Conservation (phyloP, 2,888 invertebrate genomes). For the Antheraea assamensis region DNA sequence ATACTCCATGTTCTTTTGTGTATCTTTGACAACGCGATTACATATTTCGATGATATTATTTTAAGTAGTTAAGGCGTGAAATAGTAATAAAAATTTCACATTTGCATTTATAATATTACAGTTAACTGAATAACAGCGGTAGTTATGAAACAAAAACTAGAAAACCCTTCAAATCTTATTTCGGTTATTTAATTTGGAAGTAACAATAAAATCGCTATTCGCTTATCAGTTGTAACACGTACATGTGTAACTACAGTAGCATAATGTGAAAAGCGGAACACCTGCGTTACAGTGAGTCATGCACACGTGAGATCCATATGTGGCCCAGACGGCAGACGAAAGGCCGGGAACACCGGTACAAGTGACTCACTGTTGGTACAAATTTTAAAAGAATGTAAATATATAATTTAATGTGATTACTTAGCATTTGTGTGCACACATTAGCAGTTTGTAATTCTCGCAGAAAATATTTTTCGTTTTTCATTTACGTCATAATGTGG, state of each 20-base stretch:
- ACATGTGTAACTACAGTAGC: conserved; percentile 19
- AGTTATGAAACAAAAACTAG: background rate
- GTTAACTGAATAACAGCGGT: too few relatives aligned
- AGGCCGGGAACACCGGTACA: conserved; percentile 46
- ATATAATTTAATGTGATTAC: conserved; percentile 10
- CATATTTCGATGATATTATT: too few relatives aligned
- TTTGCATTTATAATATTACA: too few relatives aligned
- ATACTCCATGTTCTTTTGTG: too few relatives aligned
- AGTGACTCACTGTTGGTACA: conserved; percentile 33
- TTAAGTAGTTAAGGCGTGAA: too few relatives aligned
- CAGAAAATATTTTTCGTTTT: background rate
- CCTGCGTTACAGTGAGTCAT: conserved; percentile 26
- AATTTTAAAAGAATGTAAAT: conserved; percentile 13
- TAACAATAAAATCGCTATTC: conserved; percentile 10
- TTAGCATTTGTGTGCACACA: background rate
- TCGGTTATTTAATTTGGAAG: background rate
- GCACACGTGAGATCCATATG: conserved; percentile 36
- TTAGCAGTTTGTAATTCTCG: background rate
- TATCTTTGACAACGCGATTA: too few relatives aligned
- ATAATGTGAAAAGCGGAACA: conserved; percentile 22
- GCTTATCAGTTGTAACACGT: conserved; percentile 15
- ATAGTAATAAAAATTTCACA: too few relatives aligned
- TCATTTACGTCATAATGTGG: background rate
- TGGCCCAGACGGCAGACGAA: conserved; percentile 36
- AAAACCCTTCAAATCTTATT: background rate